Base-by-base conservation (phyloP, 2,888 invertebrate species). In the Torymus aiolomorphi region DNA sequence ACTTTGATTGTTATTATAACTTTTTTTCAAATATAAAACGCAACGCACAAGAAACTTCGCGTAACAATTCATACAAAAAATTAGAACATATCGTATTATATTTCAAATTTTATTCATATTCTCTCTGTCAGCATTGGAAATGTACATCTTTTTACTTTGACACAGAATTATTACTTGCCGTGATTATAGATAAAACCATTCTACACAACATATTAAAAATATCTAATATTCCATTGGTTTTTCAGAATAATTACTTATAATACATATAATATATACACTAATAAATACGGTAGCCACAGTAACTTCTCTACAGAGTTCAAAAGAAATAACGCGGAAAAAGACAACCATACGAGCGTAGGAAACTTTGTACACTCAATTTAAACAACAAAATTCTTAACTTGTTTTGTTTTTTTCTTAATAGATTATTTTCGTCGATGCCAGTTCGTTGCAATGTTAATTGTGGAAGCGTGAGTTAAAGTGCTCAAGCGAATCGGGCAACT, bases 171-270 rank as follows among this genome's bases (percentile, higher is more conserved):
- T 56, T n/a, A 10, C 14, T 31, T 56, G 5, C 11, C 12, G 14
- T 16, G 14, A 16, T 49, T 59, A 67, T 4, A 8, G 51, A 4
- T 8, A 13, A 12, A 10, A 71, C 8, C 57, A 12, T 49, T 65
- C 12, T 62, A 52, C 42, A 42, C 8, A 52, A 73, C 16, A 14
- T 3, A 63, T 49, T 8, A 42, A 56, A 57, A 71, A 16, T 10
- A 12, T 49, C 1, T 72, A 80, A 83, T 83, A 82, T 85, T 86
- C 85, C 86, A 86, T 86, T 86, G 85, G 86, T 85, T 85, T 84
- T 76, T 82, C 80, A 83, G 79, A 76, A 83, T 85, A 75, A 56
- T 66, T 56, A 54, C 70, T 31, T 54, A 63, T 72, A 61, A 65
- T 65, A 77, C 51, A 69, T 69, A 31, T 63, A 67, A 76, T 76